Percentiles rank a stretch among this genome's conserved stretches.
Evolutionary conservation across 2,113 vertebrate species (phyloP).

Genomic region (Tupaia tana): DNA sequence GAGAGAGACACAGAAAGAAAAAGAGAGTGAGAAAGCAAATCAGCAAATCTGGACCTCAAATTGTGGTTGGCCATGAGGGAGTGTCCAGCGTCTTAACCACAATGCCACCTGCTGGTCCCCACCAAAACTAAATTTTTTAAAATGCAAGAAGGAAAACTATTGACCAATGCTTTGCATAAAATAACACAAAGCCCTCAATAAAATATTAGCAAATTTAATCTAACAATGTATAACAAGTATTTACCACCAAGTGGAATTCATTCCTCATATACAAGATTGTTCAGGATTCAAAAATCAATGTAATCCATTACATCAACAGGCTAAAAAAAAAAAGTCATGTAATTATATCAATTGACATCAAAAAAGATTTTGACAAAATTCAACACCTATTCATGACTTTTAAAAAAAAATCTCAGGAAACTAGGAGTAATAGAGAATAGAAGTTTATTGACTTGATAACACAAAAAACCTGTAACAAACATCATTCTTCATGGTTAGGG

Average conservation of each 20-base stretch:
- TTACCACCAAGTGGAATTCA: not conserved
- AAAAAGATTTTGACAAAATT: not conserved
- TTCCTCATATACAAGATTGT: not conserved
- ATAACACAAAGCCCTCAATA: not conserved
- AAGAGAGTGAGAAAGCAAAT: no score
- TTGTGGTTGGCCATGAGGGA: no score
- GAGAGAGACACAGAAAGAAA: no score
- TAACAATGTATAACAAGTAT: not conserved
- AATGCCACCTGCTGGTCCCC: no score
- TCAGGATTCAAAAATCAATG: not conserved
- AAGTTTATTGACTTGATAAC: not conserved
- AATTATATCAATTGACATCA: not conserved
- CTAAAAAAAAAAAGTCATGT: not conserved
- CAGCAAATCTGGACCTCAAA: no score
- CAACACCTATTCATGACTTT: not conserved
- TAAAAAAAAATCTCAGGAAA: not conserved
- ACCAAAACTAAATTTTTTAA: not conserved
- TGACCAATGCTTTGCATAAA: not conserved
- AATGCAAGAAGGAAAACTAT: not conserved
- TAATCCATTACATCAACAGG: not conserved
- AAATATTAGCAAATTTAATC: conserved; percentile 7
- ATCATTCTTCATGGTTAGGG: not conserved
- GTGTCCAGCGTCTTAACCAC: no score
- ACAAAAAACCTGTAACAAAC: not conserved
- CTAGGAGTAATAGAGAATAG: not conserved